A percentile compares a stretch with the other conserved stretches of the same genome.
phyloP scores from a whole-genome alignment of 2,797 vertebrate genomes.

The Huso huso region DNA sequence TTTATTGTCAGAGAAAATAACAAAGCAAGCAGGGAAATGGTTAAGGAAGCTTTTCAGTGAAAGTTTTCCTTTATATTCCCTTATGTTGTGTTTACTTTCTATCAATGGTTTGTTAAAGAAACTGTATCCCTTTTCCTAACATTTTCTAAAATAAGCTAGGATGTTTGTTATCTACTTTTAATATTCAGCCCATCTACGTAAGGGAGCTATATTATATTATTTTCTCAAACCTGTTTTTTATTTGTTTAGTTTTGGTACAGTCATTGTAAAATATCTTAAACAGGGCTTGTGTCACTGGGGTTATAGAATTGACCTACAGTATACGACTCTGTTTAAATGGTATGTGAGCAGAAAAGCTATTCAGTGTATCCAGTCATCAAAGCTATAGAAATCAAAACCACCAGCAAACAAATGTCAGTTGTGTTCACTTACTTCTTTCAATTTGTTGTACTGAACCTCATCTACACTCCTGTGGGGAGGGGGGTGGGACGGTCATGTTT shows the following conservation, averaged over 20 bases:
- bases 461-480: slow-evolving; percentile 64
- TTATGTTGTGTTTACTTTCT: slow-evolving; percentile 80
- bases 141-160: slow-evolving; percentile 17
- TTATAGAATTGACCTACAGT: slow-evolving; percentile 50
- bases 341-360: not conserved
- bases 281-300: slow-evolving; percentile 32
- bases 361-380: slow-evolving; percentile 37
- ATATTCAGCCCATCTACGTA: no score
- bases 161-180: no score
- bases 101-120: slow-evolving; percentile 72
- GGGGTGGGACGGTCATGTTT: slow-evolving; percentile 66
- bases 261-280: slow-evolving; percentile 38
- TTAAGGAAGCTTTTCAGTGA: slow-evolving; percentile 85
- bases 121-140: slow-evolving; percentile 24
- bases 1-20: slow-evolving; percentile 94
- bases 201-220: no score
- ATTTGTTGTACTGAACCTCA: slow-evolving; percentile 83
- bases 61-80: slow-evolving; percentile 86
- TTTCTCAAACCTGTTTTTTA: slow-evolving; percentile 37
- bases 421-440: slow-evolving; percentile 65
- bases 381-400: slow-evolving; percentile 48
- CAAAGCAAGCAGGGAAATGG: slow-evolving; percentile 81
- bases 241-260: slow-evolving; percentile 48
- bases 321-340: slow-evolving; percentile 37
- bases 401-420: slow-evolving; percentile 49